Conservation (phyloP, 1,140 invertebrate species). For the Diploscapter pachys region DNA sequence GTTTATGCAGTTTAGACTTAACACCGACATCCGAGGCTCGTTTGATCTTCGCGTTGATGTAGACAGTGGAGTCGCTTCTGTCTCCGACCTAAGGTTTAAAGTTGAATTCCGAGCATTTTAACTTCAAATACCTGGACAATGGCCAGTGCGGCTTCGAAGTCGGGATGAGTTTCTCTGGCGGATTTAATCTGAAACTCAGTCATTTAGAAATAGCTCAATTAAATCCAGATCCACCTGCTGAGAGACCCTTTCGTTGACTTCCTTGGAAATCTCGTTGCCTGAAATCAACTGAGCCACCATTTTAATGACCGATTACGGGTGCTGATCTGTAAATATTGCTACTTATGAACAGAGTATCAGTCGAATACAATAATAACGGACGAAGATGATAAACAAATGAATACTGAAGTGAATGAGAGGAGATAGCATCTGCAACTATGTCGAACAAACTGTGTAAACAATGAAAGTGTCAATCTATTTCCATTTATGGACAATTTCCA, state of each 20-base stretch:
- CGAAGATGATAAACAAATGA: too few relatives aligned
- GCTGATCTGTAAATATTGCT: too few relatives aligned
- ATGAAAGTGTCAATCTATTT: too few relatives aligned
- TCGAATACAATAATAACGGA: too few relatives aligned
- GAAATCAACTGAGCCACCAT: constrained; percentile 48
- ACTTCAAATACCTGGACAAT: constrained; percentile 51
- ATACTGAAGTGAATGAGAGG: too few relatives aligned
- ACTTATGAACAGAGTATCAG: too few relatives aligned
- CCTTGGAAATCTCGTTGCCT: constrained; percentile 51
- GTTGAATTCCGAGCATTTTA: neutral
- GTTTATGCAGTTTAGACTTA: constrained; percentile 73
- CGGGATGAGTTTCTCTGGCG: constrained; percentile 41
- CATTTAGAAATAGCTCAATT: too few relatives aligned
- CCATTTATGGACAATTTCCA: too few relatives aligned
- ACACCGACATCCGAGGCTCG: constrained; percentile 87
- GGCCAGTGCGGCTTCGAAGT: constrained; percentile 46
- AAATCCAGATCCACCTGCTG: neutral
- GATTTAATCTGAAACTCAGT: constrained; percentile 27
- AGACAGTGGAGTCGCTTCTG: constrained; percentile 96
- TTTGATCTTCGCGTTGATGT: constrained; percentile 93
- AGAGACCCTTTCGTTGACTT: constrained; percentile 44
- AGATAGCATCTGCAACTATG: too few relatives aligned
- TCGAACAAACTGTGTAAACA: too few relatives aligned
- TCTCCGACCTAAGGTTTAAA: constrained; percentile 72
- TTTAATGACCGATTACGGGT: neutral